These are phyloP conservation scores for Manacus vitellinus DNA, from an alignment of 2,113 vertebrate genomes.

Conservation along the genomic window DNA sequence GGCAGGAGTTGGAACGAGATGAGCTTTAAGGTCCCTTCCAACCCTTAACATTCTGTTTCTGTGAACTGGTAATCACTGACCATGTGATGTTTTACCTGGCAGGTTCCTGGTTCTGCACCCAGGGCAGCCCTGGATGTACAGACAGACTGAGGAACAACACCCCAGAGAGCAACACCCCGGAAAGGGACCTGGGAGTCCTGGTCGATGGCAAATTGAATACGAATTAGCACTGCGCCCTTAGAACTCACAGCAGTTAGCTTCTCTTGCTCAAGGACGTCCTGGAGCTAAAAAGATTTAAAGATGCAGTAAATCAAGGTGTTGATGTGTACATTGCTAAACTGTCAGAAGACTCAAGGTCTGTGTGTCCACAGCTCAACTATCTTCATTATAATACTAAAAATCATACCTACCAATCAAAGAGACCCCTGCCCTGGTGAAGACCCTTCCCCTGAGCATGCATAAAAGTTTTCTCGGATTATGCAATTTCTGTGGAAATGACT, in stretches of 20 bases:
- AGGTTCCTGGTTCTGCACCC: background rate
- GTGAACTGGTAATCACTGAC: background rate
- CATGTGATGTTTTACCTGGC: background rate
- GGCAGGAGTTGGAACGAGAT: no score
- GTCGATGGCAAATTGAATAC: accelerated
- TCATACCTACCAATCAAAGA: background rate
- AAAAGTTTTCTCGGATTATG: background rate
- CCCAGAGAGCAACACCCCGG: accelerated
- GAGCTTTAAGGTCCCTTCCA: background rate
- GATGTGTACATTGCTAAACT: accelerated
- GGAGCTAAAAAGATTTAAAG: background rate
- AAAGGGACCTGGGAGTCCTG: background rate
- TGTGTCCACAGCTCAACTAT: background rate
- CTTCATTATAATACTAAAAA: background rate
- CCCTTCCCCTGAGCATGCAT: background rate
- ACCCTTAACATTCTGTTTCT: background rate
- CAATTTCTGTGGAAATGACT: background rate
- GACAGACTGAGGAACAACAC: no score
- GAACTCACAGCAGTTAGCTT: background rate
- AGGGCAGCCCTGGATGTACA: accelerated
- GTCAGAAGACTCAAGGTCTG: background rate
- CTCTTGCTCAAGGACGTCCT: background rate
- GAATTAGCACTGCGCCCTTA: background rate
- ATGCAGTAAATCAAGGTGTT: background rate
- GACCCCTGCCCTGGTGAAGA: no score